These are phyloP conservation scores for Diploptera punctata DNA, from an alignment of 2,888 invertebrate genomes.

Conservation along the genomic window DNA sequence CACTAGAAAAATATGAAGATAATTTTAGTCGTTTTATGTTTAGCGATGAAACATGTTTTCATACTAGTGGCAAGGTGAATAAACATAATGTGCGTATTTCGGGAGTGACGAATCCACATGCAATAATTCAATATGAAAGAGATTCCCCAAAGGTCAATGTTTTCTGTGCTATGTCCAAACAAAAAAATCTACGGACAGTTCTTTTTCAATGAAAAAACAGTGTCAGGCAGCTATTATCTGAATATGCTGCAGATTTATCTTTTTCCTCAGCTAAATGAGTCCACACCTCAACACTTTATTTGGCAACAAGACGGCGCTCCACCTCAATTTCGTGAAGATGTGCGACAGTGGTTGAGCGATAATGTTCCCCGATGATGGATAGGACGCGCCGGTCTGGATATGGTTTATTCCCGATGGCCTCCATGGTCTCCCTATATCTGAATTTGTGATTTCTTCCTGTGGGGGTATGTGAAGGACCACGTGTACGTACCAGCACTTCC, in stretches of 20 bases:
- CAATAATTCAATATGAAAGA: not conserved
- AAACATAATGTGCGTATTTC: no score
- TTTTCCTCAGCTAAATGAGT: no score
- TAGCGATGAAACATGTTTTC: not conserved
- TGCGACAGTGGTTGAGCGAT: not conserved
- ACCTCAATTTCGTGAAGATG: not conserved
- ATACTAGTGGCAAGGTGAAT: no score
- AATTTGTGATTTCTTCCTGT: not conserved
- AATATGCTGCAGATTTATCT: no score
- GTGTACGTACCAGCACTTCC: no score
- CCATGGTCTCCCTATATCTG: not conserved
- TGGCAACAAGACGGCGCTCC: no score
- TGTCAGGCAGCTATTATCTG: no score
- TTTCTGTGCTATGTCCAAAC: not conserved
- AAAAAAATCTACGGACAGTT: not conserved
- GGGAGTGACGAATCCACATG: no score
- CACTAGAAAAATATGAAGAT: not conserved
- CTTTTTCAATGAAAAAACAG: not conserved
- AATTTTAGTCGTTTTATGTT: not conserved
- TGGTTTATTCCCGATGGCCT: constrained; percentile 1
- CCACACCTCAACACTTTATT: no score
- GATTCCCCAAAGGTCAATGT: not conserved
- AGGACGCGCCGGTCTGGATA: not conserved
- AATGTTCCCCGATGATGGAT: constrained; percentile 3
- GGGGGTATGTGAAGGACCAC: no score